Evolutionary conservation across 2,797 vertebrate species (phyloP).

Genomic region (Arrhamphus sclerolepis): DNA sequence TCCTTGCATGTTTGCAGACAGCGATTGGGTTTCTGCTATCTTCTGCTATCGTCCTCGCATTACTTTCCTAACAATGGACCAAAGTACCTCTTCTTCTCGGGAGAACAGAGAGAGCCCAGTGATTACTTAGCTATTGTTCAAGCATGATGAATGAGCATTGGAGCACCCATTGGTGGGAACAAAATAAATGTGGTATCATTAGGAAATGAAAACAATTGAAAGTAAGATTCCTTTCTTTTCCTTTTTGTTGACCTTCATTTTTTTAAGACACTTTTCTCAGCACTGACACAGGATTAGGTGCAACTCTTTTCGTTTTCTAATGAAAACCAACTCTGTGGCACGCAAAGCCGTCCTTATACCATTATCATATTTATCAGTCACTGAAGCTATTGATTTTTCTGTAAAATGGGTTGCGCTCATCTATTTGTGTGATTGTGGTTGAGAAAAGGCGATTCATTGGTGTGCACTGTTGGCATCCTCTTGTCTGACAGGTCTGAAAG

Average conservation of each 20-base stretch:
- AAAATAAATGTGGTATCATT: no score
- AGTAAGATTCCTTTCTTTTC: background rate
- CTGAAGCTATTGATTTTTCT: slow-evolving; percentile 26
- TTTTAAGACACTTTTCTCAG: slow-evolving; percentile 18
- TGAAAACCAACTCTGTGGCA: slow-evolving; percentile 12
- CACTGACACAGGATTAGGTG: background rate
- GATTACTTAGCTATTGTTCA: no score
- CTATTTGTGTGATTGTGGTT: slow-evolving; percentile 5
- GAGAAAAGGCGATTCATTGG: background rate
- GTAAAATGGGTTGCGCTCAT: slow-evolving; percentile 9
- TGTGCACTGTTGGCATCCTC: background rate
- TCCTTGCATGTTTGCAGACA: background rate
- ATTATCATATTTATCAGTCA: slow-evolving; percentile 34
- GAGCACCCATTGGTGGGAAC: no score
- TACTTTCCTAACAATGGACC: no score
- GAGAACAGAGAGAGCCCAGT: no score
- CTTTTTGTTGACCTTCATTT: no score
- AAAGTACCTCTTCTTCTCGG: no score
- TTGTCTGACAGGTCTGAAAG: background rate
- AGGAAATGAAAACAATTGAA: no score
- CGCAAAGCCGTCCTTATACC: slow-evolving; percentile 15
- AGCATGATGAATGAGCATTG: no score
- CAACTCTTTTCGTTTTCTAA: slow-evolving; percentile 9
- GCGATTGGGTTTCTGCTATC: background rate
- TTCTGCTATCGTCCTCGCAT: no score